Percentiles rank a stretch among this genome's conserved stretches.
Evolutionary conservation across 2,797 vertebrate species (phyloP).

Genomic region (Telmatherina bonti): DNA sequence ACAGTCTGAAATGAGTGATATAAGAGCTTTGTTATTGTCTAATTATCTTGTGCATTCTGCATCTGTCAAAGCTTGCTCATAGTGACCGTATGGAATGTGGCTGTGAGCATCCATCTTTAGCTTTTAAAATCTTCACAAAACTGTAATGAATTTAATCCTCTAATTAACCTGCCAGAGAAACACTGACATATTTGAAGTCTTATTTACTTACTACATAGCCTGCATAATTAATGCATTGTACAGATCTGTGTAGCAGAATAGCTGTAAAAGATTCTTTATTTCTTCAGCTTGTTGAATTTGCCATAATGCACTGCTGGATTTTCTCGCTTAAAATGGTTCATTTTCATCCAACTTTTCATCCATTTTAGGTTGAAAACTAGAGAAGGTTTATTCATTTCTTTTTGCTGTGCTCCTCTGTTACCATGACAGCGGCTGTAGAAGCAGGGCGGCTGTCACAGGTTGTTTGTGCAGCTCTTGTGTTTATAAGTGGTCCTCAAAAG

Average conservation of each 20-base stretch:
- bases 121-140: conserved; percentile 17
- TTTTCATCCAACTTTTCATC: conserved; percentile 44
- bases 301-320: not conserved
- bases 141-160: conserved; percentile 9
- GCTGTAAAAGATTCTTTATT: not conserved
- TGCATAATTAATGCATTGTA: conserved; percentile 1
- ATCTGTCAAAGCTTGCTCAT: conserved; percentile 27
- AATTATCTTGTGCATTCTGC: conserved; percentile 31
- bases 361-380: conserved; percentile 51
- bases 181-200: conserved; percentile 2
- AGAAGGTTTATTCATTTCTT: conserved; percentile 56
- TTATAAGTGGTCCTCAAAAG: conserved; percentile 79
- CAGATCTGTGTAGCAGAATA: not conserved
- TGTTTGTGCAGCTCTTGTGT: conserved; percentile 84
- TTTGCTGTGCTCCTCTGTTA: conserved; percentile 80
- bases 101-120: not conserved
- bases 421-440: conserved; percentile 84
- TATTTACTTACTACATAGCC: conserved; percentile 4
- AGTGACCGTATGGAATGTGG: not conserved
- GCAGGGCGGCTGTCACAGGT: conserved; percentile 82
- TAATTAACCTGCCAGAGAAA: conserved; percentile 1
- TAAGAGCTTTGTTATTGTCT: conserved; percentile 27
- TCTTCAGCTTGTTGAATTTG: not conserved
- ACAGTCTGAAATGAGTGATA: conserved; percentile 30
- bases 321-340: not conserved